Percentiles rank a stretch among this genome's conserved stretches.
These are phyloP conservation scores for Eurosta solidaginis DNA, from an alignment of 1,140 invertebrate genomes.

Conservation along the genomic window DNA sequence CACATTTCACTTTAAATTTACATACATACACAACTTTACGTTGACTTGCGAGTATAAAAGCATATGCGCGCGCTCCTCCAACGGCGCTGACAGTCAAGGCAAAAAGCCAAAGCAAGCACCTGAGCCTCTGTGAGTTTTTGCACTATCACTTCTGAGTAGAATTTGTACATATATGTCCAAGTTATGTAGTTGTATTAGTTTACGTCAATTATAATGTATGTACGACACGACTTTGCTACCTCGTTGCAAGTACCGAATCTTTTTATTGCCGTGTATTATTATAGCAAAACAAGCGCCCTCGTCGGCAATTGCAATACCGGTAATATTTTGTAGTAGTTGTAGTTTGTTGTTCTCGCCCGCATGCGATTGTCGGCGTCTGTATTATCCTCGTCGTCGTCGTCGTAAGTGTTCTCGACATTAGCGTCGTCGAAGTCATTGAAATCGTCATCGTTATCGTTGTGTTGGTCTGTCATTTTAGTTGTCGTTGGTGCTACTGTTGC, in stretches of 20 bases:
- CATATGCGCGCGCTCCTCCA: constrained; percentile 18
- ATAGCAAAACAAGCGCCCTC: too few species aligned
- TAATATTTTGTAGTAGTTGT: constrained; percentile 3
- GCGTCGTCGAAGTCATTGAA: constrained; percentile 20
- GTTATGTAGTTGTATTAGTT: neutral
- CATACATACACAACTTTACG: too few species aligned
- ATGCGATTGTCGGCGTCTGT: constrained; percentile 8
- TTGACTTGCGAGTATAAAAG: neutral
- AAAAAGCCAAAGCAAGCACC: neutral
- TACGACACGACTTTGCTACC: neutral
- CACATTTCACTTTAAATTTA: neutral
- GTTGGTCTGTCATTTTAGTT: neutral
- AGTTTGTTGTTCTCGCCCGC: neutral
- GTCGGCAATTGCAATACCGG: neutral
- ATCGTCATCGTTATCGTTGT: constrained; percentile 16
- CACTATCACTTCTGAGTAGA: neutral
- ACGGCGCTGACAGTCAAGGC: neutral
- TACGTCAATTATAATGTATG: neutral
- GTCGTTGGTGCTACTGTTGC: neutral
- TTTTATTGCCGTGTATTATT: neutral
- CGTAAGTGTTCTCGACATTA: constrained; percentile 3
- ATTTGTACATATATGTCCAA: neutral
- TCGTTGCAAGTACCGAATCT: neutral
- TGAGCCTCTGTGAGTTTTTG: neutral
- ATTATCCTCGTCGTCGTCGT: neutral